phyloP scores from a whole-genome alignment of 2,797 vertebrate genomes.

The Ctenochaetus hawaiiensis region DNA sequence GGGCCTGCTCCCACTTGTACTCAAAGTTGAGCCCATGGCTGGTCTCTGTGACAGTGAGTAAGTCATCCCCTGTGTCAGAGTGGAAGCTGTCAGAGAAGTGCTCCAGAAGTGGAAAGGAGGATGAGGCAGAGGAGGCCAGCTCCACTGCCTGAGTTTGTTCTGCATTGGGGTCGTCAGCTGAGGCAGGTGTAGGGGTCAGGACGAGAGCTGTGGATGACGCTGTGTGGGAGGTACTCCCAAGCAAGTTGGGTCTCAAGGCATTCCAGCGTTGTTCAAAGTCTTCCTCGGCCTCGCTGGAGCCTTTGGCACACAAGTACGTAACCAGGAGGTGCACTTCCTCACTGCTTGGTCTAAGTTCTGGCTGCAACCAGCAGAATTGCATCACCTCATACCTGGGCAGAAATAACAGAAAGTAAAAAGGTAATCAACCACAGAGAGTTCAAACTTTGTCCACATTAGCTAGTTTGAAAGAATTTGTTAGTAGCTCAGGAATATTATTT shows the following conservation, averaged over 20 bases:
- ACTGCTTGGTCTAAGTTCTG: conserved; percentile 93
- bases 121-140: conserved; percentile 84
- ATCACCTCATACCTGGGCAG: conserved; percentile 96
- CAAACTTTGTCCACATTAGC: background rate
- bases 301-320: conserved; percentile 94
- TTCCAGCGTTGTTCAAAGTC: conserved; percentile 97
- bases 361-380: conserved; percentile 99
- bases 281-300: conserved; percentile 91
- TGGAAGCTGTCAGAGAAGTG: conserved; percentile 94
- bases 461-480: background rate
- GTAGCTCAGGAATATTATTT: background rate
- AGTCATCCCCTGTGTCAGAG: conserved; percentile 91
- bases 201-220: conserved; percentile 72
- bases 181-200: conserved; percentile 78
- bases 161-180: conserved; percentile 75
- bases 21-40: conserved; percentile 97
- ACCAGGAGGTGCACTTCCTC: conserved; percentile 97
- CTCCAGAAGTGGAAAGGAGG: conserved; percentile 95
- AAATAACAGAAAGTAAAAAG: conserved; percentile 6
- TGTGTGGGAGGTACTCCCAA: conserved; percentile 75
- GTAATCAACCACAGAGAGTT: background rate
- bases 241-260: conserved; percentile 90
- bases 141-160: conserved; percentile 76
- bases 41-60: conserved; percentile 96
- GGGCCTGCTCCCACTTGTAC: conserved; percentile 95